A percentile compares a stretch with the other conserved stretches of the same genome.
Evolutionary conservation across 2,113 vertebrate genomes (phyloP).

Genomic region (Otolemur garnettii): DNA sequence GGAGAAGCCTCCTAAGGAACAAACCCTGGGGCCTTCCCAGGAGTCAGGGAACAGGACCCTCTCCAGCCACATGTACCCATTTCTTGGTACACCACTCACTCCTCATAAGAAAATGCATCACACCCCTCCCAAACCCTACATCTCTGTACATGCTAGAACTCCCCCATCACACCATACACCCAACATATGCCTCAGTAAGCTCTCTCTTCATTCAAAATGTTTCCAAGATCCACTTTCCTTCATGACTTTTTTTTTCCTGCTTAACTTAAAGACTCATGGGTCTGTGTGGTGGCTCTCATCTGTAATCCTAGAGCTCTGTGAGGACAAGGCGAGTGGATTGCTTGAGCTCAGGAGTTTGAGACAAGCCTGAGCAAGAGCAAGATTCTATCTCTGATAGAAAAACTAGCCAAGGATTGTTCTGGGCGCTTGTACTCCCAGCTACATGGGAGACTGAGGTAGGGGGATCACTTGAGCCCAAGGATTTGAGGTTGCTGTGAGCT

Average conservation of each 20-base stretch:
- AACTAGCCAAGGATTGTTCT: too few species aligned
- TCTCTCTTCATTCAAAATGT: background rate
- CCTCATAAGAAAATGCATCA: background rate
- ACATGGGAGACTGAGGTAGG: too few species aligned
- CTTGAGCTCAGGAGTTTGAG: too few species aligned
- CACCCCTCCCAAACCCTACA: background rate
- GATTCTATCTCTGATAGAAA: too few species aligned
- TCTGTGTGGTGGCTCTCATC: too few species aligned
- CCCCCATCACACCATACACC: background rate
- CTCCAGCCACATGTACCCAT: background rate
- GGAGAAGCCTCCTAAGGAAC: background rate
- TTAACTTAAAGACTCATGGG: background rate
- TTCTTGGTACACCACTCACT: background rate
- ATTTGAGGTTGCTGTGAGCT: too few species aligned
- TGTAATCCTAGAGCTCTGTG: too few species aligned
- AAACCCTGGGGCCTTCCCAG: background rate
- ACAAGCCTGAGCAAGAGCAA: too few species aligned
- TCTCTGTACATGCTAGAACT: background rate
- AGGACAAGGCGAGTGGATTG: too few species aligned
- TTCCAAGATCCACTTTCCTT: background rate
- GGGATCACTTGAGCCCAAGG: too few species aligned
- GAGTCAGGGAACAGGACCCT: background rate
- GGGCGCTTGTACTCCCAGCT: too few species aligned
- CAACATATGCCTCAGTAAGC: background rate
- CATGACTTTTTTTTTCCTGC: background rate